A percentile compares a stretch with the other conserved stretches of the same genome.
Evolutionary conservation across 2,113 vertebrate species (phyloP).

Genomic region (Kryptolebias marmoratus): DNA sequence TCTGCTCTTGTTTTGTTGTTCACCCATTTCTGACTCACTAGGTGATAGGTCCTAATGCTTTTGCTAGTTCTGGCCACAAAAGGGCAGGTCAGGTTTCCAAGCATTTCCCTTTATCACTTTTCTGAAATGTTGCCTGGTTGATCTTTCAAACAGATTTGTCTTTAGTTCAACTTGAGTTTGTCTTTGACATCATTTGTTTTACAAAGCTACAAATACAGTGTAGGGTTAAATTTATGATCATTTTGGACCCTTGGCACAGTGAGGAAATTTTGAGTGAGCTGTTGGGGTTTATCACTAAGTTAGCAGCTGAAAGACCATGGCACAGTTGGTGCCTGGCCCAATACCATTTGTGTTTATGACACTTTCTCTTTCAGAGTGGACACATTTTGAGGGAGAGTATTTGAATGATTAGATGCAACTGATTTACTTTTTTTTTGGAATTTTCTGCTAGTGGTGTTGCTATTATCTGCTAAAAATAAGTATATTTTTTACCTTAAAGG

Average conservation of each 20-base stretch:
- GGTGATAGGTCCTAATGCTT: slow-evolving; percentile 22
- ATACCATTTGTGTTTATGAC: neutral
- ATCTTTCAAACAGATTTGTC: slow-evolving; percentile 18
- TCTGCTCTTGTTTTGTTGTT: slow-evolving; percentile 11
- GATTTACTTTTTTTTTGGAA: too few species aligned
- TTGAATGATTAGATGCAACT: too few species aligned
- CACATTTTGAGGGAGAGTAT: too few species aligned
- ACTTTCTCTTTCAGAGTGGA: too few species aligned
- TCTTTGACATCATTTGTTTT: slow-evolving; percentile 16
- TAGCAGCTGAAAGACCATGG: neutral
- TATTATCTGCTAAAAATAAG: too few species aligned
- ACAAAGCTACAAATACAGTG: neutral
- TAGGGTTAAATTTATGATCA: neutral
- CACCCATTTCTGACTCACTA: slow-evolving; percentile 38
- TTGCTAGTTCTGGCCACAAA: slow-evolving; percentile 6
- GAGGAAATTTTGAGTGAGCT: too few species aligned
- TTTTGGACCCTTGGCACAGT: neutral
- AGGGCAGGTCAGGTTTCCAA: slow-evolving; percentile 40
- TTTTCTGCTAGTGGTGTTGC: too few species aligned
- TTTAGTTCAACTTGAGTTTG: slow-evolving; percentile 4
- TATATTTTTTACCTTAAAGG: too few species aligned
- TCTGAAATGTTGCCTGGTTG: slow-evolving; percentile 24
- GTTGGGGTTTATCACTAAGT: neutral
- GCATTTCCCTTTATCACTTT: slow-evolving; percentile 27
- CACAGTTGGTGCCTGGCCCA: neutral